phyloP scores from a whole-genome alignment of 2,797 vertebrate species.

The Erethizon dorsatum region DNA sequence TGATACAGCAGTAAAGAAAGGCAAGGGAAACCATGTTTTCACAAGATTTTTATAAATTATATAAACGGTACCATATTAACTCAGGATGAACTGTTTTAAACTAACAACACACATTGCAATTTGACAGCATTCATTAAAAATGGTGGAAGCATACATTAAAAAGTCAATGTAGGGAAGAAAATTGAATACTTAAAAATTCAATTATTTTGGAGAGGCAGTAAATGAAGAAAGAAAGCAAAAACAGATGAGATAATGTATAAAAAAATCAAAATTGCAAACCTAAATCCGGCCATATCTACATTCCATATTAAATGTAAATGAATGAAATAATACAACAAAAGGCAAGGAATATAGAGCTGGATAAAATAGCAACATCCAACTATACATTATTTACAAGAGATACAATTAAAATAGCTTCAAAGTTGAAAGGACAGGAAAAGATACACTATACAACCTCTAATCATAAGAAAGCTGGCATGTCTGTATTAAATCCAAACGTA shows the following conservation, averaged over 20 bases:
- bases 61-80: not conserved
- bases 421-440: not conserved
- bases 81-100: not conserved
- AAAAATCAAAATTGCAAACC: not conserved
- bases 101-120: not conserved
- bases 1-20: not conserved
- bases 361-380: not conserved
- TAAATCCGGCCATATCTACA: not conserved
- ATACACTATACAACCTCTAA: not conserved
- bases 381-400: not conserved
- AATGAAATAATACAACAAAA: conserved; percentile 10
- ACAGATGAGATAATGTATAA: not conserved
- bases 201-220: not conserved
- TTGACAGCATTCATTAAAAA: not conserved
- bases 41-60: not conserved
- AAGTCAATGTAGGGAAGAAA: not conserved
- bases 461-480: not conserved
- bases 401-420: not conserved
- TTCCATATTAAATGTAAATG: not conserved
- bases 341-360: not conserved
- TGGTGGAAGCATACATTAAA: not conserved
- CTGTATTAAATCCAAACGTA: not conserved
- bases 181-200: not conserved
- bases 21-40: not conserved
- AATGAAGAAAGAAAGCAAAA: not conserved